Conservation (phyloP, 2,113 vertebrate species). For the Chauna torquata region DNA sequence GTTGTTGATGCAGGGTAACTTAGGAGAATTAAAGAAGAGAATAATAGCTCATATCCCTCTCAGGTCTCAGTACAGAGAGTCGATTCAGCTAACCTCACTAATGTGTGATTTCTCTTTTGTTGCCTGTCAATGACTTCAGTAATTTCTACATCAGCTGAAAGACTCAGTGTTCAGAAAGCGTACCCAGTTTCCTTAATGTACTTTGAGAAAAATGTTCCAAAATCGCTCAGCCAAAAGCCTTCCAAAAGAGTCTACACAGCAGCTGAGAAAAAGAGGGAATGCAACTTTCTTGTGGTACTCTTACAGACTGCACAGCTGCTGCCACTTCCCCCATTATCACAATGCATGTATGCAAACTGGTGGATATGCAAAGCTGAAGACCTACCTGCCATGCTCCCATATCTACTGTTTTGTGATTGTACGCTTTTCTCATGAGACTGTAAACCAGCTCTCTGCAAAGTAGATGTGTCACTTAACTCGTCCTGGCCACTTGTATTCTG, state of each 20-base stretch:
- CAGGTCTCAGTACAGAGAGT: background rate
- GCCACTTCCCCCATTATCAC: background rate
- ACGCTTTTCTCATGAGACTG: background rate
- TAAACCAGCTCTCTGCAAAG: background rate
- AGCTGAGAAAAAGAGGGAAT: background rate
- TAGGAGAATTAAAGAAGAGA: background rate
- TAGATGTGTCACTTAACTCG: background rate
- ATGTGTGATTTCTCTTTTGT: background rate
- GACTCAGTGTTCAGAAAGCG: background rate
- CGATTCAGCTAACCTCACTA: background rate
- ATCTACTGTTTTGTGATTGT: background rate
- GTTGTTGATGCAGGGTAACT: background rate
- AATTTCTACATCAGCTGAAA: background rate
- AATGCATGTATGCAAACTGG: background rate
- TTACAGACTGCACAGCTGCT: background rate
- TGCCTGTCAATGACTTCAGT: background rate
- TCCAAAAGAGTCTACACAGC: background rate
- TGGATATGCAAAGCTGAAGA: background rate
- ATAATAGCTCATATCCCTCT: background rate
- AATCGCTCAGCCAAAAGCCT: background rate
- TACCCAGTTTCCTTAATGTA: background rate
- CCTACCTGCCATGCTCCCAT: background rate
- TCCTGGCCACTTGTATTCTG: background rate
- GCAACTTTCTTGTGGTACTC: background rate
- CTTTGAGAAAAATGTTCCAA: background rate